Percentiles rank a stretch among this genome's conserved stretches.
phyloP scores from a whole-genome alignment of 2,797 vertebrate species.

The Staurois parvus region DNA sequence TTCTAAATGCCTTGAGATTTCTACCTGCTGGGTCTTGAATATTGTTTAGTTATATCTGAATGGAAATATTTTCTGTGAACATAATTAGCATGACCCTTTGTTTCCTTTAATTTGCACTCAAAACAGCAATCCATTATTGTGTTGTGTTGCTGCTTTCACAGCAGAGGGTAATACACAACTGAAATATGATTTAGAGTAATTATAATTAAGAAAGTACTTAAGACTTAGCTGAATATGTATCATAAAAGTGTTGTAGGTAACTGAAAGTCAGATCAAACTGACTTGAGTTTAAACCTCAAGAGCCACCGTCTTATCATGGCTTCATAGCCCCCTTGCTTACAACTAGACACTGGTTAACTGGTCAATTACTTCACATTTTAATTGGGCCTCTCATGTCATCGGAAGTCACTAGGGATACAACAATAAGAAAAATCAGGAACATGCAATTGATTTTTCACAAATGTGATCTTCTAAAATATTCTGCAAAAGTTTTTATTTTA shows the following conservation, averaged over 20 bases:
- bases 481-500: neutral
- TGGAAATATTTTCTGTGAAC: constrained; percentile 50
- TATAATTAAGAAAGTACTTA: constrained; percentile 51
- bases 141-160: constrained; percentile 52
- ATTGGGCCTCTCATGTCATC: neutral
- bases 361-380: constrained; percentile 10
- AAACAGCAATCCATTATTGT: constrained; percentile 47
- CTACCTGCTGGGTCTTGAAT: constrained; percentile 27
- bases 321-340: constrained; percentile 9
- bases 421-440: neutral
- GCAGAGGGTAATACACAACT: constrained; percentile 46
- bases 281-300: constrained; percentile 5
- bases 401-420: neutral
- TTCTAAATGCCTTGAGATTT: constrained; percentile 33
- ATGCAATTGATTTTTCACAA: neutral
- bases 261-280: constrained; percentile 1
- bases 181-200: constrained; percentile 51
- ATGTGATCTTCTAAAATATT: neutral
- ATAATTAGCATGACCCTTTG: constrained; percentile 46
- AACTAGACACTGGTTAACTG: constrained; percentile 18
- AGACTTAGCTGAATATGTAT: neutral
- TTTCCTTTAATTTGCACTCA: constrained; percentile 56
- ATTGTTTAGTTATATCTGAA: constrained; percentile 45
- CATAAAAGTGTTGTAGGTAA: constrained; percentile 4
- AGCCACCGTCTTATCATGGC: neutral